phyloP scores from a whole-genome alignment of 2,888 invertebrate species.

The Mythimna lalbum region DNA sequence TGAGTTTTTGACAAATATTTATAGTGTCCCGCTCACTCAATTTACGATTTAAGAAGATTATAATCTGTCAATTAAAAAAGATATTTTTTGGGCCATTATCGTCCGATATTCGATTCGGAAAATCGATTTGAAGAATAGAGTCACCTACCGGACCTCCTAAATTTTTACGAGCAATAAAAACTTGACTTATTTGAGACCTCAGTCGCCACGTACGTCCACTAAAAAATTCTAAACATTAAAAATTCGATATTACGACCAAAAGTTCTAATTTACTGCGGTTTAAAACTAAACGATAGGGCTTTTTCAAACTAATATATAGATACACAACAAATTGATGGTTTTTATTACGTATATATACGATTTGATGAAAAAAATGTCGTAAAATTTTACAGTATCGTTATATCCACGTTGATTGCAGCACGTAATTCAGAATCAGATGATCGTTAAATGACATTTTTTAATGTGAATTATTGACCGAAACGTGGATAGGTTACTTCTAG shows the following conservation, averaged over 20 bases:
- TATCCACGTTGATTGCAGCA: conserved; percentile 64
- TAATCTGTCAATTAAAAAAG: conserved; percentile 75
- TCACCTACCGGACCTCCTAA: conserved; percentile 79
- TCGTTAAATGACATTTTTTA: conserved; percentile 67
- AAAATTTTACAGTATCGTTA: conserved; percentile 72
- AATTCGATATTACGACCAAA: conserved; percentile 89
- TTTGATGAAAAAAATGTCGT: conserved; percentile 79
- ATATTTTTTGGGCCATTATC: conserved; percentile 63
- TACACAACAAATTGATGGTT: conserved; percentile 76
- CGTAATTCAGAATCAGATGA: conserved; percentile 69
- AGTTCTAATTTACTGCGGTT: conserved; percentile 87
- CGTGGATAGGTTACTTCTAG: conserved; percentile 14
- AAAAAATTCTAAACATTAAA: conserved; percentile 77
- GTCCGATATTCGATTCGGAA: conserved; percentile 72
- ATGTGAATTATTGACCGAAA: conserved; percentile 57
- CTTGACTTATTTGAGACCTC: conserved; percentile 84
- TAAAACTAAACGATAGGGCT: conserved; percentile 82
- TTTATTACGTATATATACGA: conserved; percentile 72
- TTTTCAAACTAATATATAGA: conserved; percentile 72
- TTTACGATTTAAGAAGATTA: conserved; percentile 74
- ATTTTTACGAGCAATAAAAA: conserved; percentile 88
- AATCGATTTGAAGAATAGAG: conserved; percentile 79
- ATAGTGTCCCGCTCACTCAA: conserved; percentile 67
- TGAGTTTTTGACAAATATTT: conserved; percentile 72
- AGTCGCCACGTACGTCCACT: conserved; percentile 75